These are phyloP conservation scores for Eubasilissa regina DNA, from an alignment of 1,140 invertebrate genomes.

Conservation along the genomic window DNA sequence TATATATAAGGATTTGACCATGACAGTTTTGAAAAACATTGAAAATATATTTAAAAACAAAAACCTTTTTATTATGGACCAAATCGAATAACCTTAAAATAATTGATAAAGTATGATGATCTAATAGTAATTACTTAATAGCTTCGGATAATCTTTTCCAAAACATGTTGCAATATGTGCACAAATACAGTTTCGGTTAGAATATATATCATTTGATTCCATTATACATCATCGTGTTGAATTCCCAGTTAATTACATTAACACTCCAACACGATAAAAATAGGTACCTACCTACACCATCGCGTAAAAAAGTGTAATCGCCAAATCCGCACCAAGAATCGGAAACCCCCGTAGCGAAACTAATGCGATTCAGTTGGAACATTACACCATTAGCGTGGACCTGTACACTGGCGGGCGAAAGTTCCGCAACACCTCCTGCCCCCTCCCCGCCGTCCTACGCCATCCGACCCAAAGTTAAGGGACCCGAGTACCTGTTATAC, in stretches of 20 bases:
- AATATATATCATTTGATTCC: too few relatives aligned
- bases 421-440: background rate
- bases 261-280: conserved; percentile 11
- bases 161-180: too few relatives aligned
- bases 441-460: background rate
- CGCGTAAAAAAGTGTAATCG: conserved; percentile 23
- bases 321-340: conserved; percentile 32
- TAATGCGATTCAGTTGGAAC: conserved; percentile 42
- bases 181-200: too few relatives aligned
- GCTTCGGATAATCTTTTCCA: too few relatives aligned
- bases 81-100: too few relatives aligned
- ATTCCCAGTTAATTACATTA: conserved; percentile 34
- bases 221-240: background rate
- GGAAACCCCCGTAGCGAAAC: conserved; percentile 7
- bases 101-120: too few relatives aligned
- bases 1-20: too few relatives aligned
- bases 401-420: conserved; percentile 35
- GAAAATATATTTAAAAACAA: too few relatives aligned
- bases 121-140: too few relatives aligned
- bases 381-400: conserved; percentile 41
- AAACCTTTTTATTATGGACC: too few relatives aligned
- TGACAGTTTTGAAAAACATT: too few relatives aligned
- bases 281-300: background rate
- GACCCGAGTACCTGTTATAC: background rate
- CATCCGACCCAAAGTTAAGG: background rate